Base-by-base conservation (phyloP, 2,113 vertebrate genomes). In the Hyaena hyaena region DNA sequence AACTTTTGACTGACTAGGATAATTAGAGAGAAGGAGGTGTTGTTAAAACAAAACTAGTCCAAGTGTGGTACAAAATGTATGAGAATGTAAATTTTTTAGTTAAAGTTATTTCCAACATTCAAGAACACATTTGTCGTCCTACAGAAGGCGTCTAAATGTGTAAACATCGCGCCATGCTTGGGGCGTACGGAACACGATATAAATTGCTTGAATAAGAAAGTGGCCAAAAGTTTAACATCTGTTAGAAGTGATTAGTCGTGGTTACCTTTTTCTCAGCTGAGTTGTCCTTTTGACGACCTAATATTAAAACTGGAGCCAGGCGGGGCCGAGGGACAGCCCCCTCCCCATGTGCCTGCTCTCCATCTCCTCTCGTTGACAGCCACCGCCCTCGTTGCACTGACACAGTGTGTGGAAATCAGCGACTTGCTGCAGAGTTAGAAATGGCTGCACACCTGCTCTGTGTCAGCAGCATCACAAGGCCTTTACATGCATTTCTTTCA, bases 41-140 rank as follows among this genome's bases (percentile, higher is more conserved):
- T 71, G 50, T 89, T 95, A 76, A 96, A 96, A 95, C 90, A 96
- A 79, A 96, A 96, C 55, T 65, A 96, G 58, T 69, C 81, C 83
- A 96, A 43, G 8, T 81, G 7, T 35, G 71, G 45, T 90, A 85
- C 87, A 95, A 88, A 95, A 90, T 96, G 58, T 88, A 90, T 63
- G 80, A n/a, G 69, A 93, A 87, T 90, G 79, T 95, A 90, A 87
- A 80, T 68, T 95, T 97, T 97, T 91, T 31, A 87, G 95, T 84
- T 96, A 92, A 90, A 97, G 96, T 90, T 96, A 92, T 71, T 92
- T 89, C 50, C 45, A 92, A 82, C 85, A 61, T 73, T 96, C 90
- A 92, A 84, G 83, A 96, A 92, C 69, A 93, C 95, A 96, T 90
- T 96, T 97, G 73, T 84, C 96, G 96, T 96, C 94, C 85, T 53